Evolutionary conservation across 1,140 invertebrate genomes (phyloP), one percentile per base, ranked within the genome.

Genomic region (Lordiphosa stackelbergi): DNA sequence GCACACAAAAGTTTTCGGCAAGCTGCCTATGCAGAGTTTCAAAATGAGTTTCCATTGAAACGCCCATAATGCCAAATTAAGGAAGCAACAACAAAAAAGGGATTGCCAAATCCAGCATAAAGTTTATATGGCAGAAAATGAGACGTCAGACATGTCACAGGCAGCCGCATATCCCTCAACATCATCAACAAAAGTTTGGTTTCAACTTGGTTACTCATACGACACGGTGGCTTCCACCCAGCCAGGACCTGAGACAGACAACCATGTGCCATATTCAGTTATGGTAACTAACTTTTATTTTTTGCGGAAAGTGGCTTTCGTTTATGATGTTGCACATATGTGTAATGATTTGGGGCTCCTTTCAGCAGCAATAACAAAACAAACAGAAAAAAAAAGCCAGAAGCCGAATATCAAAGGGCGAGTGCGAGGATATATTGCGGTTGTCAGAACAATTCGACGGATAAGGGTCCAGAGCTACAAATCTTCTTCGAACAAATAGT

Each of bases 111-210:
- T 54, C 59, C 54, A 60, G 48, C 43, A 61, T 74, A 41, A 62
- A 62, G 71, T 81, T 81, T 79, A 70, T 74, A 49, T 55, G 70
- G 71, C 75, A 75, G 66, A 75, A 81, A 81, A 81, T 75, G 71
- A 81, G 62, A 72, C 71, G 75, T 81, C 75, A 74, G 55, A 55
- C 53, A 63, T 74, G 71, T 75, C 73, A 60, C 69, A 78, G 43
- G 71, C 55, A 68, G 43, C 13, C 34, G 42, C 36, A 51, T 43
- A 24, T 38, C 40, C 45, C 34, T 47, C 56, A 66, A 66, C 51
- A 47, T 65, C 51, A 53, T 40, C 22, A 43, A 34, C 41, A 64
- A 42, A 24, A 37, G 22, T 24, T 53, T 54, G 28, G 22, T 24
- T 53, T 54, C 43, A 53, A 69, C 13, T 63, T 66, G 48, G 54